A percentile compares a stretch with the other conserved stretches of the same genome.
Conservation (phyloP, 1,140 invertebrate species). For the Apis florea region DNA sequence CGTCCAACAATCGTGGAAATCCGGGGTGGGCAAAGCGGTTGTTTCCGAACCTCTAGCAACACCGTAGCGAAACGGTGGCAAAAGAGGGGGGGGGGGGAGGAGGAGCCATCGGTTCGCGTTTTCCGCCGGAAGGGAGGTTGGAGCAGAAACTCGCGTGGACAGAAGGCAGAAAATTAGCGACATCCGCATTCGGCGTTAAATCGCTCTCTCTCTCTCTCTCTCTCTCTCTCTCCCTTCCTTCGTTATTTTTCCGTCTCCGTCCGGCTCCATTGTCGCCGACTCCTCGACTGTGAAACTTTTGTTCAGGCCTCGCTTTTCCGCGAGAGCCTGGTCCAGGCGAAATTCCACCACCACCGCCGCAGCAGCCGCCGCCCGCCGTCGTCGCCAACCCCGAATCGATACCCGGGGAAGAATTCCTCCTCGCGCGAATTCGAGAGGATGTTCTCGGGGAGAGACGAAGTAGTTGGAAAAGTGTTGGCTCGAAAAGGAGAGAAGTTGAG, state of each 20-base stretch:
- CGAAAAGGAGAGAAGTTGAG: too few species aligned
- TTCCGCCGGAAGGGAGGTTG: slow-evolving; percentile 64
- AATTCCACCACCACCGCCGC: neutral
- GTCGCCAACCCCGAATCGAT: slow-evolving; percentile 14
- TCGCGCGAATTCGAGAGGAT: too few species aligned
- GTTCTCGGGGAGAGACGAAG: too few species aligned
- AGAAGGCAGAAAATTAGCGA: slow-evolving; percentile 76
- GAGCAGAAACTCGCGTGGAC: slow-evolving; percentile 72
- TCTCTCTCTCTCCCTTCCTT: slow-evolving; percentile 54
- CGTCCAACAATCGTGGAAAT: too few species aligned
- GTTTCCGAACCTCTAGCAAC: slow-evolving; percentile 47
- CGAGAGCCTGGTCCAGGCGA: slow-evolving; percentile 46
- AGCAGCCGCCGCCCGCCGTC: too few species aligned
- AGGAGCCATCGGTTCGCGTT: slow-evolving; percentile 49
- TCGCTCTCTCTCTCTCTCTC: slow-evolving; percentile 65
- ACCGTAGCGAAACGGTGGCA: slow-evolving; percentile 24
- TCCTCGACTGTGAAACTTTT: slow-evolving; percentile 77
- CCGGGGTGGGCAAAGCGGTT: slow-evolving; percentile 13
- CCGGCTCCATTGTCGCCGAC: slow-evolving; percentile 65
- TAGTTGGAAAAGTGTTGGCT: too few species aligned
- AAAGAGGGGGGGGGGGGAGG: too few species aligned
- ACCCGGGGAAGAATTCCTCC: neutral
- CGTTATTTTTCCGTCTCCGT: slow-evolving; percentile 51
- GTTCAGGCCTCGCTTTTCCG: slow-evolving; percentile 71
- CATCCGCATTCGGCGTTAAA: slow-evolving; percentile 75